A percentile compares a stretch with the other conserved stretches of the same genome.
These are phyloP conservation scores for Pseudolaguvia tuberculata DNA, from an alignment of 2,113 vertebrate genomes.

Conservation along the genomic window DNA sequence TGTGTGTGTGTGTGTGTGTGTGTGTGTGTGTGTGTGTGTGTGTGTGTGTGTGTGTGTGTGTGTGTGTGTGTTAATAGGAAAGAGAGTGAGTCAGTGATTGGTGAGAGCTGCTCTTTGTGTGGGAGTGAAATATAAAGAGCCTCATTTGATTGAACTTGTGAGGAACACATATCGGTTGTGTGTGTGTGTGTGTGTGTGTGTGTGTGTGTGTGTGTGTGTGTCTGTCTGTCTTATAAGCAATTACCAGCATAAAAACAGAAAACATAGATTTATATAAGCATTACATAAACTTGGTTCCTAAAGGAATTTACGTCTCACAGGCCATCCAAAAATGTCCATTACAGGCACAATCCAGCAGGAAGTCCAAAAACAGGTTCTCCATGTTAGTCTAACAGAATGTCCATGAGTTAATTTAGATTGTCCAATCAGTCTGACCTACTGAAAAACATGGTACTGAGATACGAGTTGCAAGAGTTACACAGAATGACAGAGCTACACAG, in stretches of 20 bases:
- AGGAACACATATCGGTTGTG: slow-evolving; percentile 17
- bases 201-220: not conserved
- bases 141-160: slow-evolving; percentile 37
- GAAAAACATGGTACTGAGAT: too few species aligned
- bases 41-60: slow-evolving; percentile 1
- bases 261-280: not conserved
- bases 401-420: too few species aligned
- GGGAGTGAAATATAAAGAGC: slow-evolving; percentile 32
- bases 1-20: too few species aligned
- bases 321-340: too few species aligned
- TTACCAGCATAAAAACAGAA: not conserved
- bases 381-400: too few species aligned
- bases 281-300: not conserved
- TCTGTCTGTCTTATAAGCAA: too few species aligned
- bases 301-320: not conserved
- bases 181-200: slow-evolving; percentile 3
- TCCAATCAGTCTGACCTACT: too few species aligned
- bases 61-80: slow-evolving; percentile 22
- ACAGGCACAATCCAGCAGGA: too few species aligned
- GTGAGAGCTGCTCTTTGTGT: slow-evolving; percentile 34
- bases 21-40: too few species aligned
- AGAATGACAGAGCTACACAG: too few species aligned
- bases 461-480: too few species aligned
- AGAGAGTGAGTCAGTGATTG: slow-evolving; percentile 42
- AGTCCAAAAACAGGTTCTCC: too few species aligned